Base-by-base conservation (phyloP, 2,113 vertebrate species). In the Leptosomus discolor region DNA sequence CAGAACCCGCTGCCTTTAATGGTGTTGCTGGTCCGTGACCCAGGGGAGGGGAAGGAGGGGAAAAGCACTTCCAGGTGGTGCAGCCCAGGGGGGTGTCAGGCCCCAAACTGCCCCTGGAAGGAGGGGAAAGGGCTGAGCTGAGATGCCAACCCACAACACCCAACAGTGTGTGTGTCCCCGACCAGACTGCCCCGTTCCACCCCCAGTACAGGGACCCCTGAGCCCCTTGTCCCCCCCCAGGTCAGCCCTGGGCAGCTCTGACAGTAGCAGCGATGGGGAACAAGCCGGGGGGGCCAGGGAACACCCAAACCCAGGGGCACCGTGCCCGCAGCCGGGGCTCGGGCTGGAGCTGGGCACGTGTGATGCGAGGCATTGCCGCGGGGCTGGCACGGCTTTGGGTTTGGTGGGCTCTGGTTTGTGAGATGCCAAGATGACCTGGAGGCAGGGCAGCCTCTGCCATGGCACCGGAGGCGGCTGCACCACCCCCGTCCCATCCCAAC, bases 111-210 rank as follows among this genome's bases (percentile, higher is more conserved):
- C 15, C 54, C 82, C 48, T 3, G 78, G 69, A 37, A 4, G 0
- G 34, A 64, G 64, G 37, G 74, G 37, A 83, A 61, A 22, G 71
- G 57, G 58, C 8, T 11, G 19, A 76, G 48, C 3, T 4, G 39
- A 45, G 78, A 6, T 6, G 0, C 12, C 1, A 12, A 67, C 26
- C 2, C 77, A 5, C 4, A 56, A 8, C 13, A 18, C 1, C 8
- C 63, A 5, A 7, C 0, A 0, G 7, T 2, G 48, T 0, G 48
- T 0, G 1, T 5, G 60, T 15, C 32, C 68, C 43, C 0, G 2
- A 14, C 45, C 78, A 41, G 12, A 26, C 60, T 13, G 26, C 15
- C 63, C 71, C 8, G 0, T 4, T 39, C 61, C 36, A 1, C 4
- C 11, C n/a, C 19, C 12, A 0, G 43, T 3, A 30, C 4, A 3